phyloP scores from a whole-genome alignment of 2,113 vertebrate species.

The Misgurnus mizolepis region DNA sequence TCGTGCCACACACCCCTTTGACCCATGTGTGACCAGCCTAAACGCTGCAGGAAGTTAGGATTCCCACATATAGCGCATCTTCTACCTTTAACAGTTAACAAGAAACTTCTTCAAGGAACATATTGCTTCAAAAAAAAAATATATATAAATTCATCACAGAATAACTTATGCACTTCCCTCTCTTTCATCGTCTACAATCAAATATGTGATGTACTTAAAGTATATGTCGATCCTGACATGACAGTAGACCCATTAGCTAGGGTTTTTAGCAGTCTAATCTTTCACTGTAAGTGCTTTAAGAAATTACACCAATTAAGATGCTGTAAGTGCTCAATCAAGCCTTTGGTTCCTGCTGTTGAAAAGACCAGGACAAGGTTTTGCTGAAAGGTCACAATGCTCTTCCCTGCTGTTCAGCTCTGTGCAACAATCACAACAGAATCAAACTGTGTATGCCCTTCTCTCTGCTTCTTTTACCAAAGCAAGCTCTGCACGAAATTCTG shows the following conservation, averaged over 20 bases:
- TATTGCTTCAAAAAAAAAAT: background rate
- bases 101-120: background rate
- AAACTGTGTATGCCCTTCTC: slow-evolving; percentile 1
- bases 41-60: no score
- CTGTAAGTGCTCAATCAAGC: slow-evolving; percentile 42
- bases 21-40: no score
- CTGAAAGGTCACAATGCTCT: slow-evolving; percentile 31
- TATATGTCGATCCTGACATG: slow-evolving; percentile 28
- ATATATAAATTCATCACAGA: background rate
- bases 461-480: background rate
- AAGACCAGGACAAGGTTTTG: slow-evolving; percentile 10
- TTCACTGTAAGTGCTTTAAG: slow-evolving; percentile 7
- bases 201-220: background rate
- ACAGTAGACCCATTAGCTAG: background rate
- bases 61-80: no score
- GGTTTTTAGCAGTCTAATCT: slow-evolving; percentile 34
- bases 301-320: slow-evolving; percentile 45
- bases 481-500: background rate
- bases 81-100: no score
- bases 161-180: background rate
- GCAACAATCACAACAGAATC: background rate
- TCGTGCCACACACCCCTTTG: no score
- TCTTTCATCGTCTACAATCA: background rate
- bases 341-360: slow-evolving; percentile 1
- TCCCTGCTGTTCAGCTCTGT: background rate